A percentile compares a stretch with the other conserved stretches of the same genome.
Evolutionary conservation across 2,113 vertebrate genomes (phyloP).

Genomic region (Podiceps cristatus): DNA sequence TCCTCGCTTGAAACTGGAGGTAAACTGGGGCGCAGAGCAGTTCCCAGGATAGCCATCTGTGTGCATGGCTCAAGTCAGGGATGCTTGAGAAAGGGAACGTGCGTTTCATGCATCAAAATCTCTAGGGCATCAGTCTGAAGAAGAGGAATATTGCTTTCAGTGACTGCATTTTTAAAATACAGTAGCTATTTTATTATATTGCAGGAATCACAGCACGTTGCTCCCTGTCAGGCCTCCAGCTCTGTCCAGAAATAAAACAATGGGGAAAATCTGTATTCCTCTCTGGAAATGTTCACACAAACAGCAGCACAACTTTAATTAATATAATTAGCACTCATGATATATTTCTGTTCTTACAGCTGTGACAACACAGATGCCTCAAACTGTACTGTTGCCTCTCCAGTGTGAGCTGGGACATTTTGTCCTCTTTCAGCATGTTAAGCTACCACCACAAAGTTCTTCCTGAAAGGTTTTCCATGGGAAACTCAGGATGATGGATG

Average conservation of each 20-base stretch:
- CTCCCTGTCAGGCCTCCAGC: background rate
- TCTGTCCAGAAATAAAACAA: conserved; percentile 17
- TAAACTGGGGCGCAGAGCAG: background rate
- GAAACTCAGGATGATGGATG: background rate
- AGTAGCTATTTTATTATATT: background rate
- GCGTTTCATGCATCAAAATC: background rate
- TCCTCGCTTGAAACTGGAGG: background rate
- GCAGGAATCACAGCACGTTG: background rate
- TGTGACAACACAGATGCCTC: background rate
- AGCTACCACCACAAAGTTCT: background rate
- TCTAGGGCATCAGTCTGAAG: background rate
- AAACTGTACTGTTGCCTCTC: background rate
- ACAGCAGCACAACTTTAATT: conserved; percentile 49
- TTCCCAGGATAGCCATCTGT: background rate
- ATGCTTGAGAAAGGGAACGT: background rate
- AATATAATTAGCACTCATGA: conserved; percentile 47
- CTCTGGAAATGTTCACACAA: background rate
- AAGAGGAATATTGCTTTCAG: background rate
- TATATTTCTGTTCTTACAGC: conserved; percentile 34
- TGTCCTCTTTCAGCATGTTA: background rate
- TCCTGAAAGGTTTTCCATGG: background rate
- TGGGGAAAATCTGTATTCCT: conserved; percentile 41
- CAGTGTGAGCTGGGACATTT: background rate
- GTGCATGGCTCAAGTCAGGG: background rate
- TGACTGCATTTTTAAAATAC: background rate